phyloP scores from a whole-genome alignment of 2,797 vertebrate genomes.

The Loris lydekkerianus region DNA sequence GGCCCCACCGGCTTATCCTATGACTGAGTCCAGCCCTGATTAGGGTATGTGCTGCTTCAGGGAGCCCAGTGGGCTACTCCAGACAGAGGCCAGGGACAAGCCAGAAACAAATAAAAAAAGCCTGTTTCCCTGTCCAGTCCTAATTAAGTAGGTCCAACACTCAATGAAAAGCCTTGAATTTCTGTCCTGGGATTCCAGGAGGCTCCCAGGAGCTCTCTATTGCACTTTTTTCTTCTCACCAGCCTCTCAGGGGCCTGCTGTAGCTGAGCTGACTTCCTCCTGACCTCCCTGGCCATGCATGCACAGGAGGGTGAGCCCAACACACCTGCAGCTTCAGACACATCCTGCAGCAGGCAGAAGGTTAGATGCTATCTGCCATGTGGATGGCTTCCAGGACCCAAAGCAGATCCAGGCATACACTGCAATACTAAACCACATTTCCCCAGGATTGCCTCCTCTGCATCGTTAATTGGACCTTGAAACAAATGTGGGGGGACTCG shows the following conservation, averaged over 20 bases:
- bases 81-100: background rate
- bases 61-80: background rate
- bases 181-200: conserved; percentile 3
- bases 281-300: background rate
- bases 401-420: background rate
- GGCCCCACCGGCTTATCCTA: background rate
- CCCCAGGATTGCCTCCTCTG: background rate
- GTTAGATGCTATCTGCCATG: background rate
- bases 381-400: background rate
- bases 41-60: background rate
- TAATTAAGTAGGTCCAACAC: background rate
- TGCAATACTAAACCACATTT: background rate
- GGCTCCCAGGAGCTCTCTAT: background rate
- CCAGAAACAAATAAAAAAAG: background rate
- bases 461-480: background rate
- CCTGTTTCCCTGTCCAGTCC: background rate
- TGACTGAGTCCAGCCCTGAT: background rate
- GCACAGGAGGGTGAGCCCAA: background rate
- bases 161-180: background rate
- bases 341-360: background rate
- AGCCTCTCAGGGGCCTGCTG: background rate
- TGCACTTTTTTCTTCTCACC: background rate
- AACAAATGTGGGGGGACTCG: background rate
- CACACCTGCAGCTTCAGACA: background rate
- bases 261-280: background rate